Base-by-base conservation (phyloP, 2,113 vertebrate species). In the Holacanthus passer region DNA sequence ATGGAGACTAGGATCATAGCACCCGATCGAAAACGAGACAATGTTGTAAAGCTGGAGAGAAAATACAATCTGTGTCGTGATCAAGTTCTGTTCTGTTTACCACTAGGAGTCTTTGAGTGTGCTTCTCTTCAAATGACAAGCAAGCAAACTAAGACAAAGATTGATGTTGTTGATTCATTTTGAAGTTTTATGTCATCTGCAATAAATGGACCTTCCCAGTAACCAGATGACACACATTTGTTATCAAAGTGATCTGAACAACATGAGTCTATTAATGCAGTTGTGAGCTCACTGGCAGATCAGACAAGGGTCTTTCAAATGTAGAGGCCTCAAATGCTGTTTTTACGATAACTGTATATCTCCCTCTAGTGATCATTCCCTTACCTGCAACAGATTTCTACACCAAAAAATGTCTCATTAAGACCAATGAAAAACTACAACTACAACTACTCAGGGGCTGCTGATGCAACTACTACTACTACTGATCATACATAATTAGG, bases 301-400 rank as follows among this genome's bases (percentile, higher is more conserved):
- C 67, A 58, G 20, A n/a, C 31, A 50, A 47, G 19, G 56, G 37
- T 69, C 24, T 39, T 7, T 45, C 27, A 65, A 12, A 58, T 56
- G 4, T 39, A 3, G 8, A 37, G 6, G 37, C 41, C 68, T 64
- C 31, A 13, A 7, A 64, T 70, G 20, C 35, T 41, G 35, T 52
- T 73, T 73, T 53, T 39, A 5, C 10, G 50, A 8, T 58, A 48
- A 55, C 13, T 62, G 16, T 68, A 41, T 73, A 80, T 60, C 85
- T 68, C 89, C 87, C 82, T 88, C 91, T 90, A 82, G 86, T 85
- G 89, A 67, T 16, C 7, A 27, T 56, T 70, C 1, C 2, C 31
- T 27, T 29, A 50, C 48, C 14, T 85, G 71, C 79, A 84, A 43
- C 13, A 43, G 0, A 47, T 24, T 17, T 10, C 12, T 11, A 41